A percentile compares a stretch with the other conserved stretches of the same genome.
These are phyloP conservation scores for Rhincodon typus DNA, from an alignment of 2,797 vertebrate species.

Conservation along the genomic window DNA sequence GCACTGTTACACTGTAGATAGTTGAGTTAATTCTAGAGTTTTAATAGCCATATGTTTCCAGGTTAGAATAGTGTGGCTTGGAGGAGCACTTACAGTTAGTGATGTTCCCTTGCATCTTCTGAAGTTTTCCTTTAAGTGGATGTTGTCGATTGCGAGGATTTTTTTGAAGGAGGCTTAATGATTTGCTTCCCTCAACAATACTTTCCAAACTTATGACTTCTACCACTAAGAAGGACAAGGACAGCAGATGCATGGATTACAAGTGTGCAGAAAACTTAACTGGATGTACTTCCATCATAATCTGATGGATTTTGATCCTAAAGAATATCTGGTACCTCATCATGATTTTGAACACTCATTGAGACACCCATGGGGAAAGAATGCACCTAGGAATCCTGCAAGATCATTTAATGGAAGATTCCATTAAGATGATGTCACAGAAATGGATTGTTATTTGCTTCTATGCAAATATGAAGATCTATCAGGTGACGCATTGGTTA, in stretches of 20 bases:
- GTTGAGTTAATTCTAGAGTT: too few species aligned
- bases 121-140: too few species aligned
- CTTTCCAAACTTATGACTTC: too few species aligned
- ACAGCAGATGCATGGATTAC: not conserved
- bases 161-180: too few species aligned
- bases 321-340: not conserved
- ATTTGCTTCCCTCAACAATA: too few species aligned
- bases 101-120: too few species aligned
- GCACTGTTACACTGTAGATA: too few species aligned
- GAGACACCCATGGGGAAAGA: not conserved
- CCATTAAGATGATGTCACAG: not conserved
- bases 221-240: too few species aligned
- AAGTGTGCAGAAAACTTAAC: not conserved
- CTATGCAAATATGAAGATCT: not conserved
- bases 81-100: too few species aligned
- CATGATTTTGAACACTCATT: not conserved
- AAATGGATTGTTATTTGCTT: not conserved
- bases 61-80: too few species aligned
- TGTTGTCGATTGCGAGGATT: too few species aligned
- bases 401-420: not conserved
- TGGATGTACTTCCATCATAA: not conserved
- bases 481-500: not conserved
- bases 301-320: not conserved
- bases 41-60: too few species aligned
- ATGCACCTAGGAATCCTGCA: not conserved